Base-by-base conservation (phyloP, 2,113 vertebrate genomes). In the Corythaeola cristata region DNA sequence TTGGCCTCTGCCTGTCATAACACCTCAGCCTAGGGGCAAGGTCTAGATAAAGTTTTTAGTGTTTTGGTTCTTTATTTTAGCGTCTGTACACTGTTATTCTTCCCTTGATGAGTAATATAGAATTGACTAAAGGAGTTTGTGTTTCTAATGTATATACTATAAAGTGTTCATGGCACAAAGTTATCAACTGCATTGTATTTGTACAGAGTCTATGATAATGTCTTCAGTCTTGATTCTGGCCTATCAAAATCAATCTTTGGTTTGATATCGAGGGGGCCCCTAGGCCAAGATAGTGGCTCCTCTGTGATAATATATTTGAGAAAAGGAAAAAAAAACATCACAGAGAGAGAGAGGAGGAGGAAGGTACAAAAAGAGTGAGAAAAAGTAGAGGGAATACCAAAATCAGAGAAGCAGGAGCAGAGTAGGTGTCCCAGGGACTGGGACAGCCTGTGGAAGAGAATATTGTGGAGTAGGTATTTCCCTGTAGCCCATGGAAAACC, bases 221-320 rank as follows among this genome's bases (percentile, higher is more conserved):
- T 6, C 27, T 73, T 35, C 17, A n/a, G 45, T 44, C 50, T 74
- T 50, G 35, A 67, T 73, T 84, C 53, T 73, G 79, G 19, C 47
- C 35, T 74, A 28, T 12, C 41, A 41, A 41, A 41, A 41, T 41
- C 41, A 41, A 12, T 41, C 41, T 44, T 12, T 44, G 41, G 14
- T 44, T 44, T 44, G 41, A 15, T 44, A 44, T 44, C 41, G 12
- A 44, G 41, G 14, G 41, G 47, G 28, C 19, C 28, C 33, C 8
- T 13, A 2, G 0, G 20, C 15, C 8, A 8, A 13, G 10, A 10
- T 47, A 8, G 13, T 47, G 19, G 28, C 2, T 2, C 19, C 33
- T 69, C 15, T 26, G 16, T 21, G 13, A 49, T 8, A 49, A 17
- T 10, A 7, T 32, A 24, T 68, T 77, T 50, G 22, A 41, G 49